A percentile compares a stretch with the other conserved stretches of the same genome.
Evolutionary conservation across 2,113 vertebrate genomes (phyloP).

Genomic region (Sminthopsis crassicaudata): DNA sequence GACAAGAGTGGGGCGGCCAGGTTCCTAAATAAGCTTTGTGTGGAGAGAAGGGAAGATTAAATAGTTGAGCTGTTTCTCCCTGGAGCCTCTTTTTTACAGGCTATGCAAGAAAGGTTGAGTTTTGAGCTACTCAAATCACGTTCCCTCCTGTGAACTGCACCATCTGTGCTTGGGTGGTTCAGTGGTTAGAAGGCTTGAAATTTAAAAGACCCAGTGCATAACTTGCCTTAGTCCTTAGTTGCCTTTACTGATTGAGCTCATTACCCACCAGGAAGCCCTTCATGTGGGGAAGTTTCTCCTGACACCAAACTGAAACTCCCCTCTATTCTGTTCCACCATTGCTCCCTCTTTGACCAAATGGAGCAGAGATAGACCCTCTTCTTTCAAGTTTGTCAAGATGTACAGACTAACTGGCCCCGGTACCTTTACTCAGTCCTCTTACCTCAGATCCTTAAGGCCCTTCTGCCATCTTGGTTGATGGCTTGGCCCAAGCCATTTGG

Average conservation of each 20-base stretch:
- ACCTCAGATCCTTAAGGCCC: neutral
- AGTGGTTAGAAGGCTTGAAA: neutral
- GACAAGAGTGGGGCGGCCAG: neutral
- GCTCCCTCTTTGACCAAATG: neutral
- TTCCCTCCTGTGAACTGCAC: neutral
- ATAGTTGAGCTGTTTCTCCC: neutral
- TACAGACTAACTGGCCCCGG: no score
- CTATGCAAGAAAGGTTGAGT: neutral
- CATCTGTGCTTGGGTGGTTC: neutral
- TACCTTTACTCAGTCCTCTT: no score
- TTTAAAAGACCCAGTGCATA: neutral
- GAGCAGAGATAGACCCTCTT: neutral
- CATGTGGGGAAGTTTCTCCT: no score
- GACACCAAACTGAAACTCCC: no score
- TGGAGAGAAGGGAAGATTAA: neutral
- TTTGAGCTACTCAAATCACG: neutral
- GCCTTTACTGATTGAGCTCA: no score
- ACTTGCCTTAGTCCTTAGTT: neutral
- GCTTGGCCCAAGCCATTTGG: no score
- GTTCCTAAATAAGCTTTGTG: fast-evolving
- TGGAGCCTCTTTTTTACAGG: neutral
- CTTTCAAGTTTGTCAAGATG: neutral
- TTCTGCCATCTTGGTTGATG: neutral
- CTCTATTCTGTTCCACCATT: neutral
- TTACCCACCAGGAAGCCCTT: no score